These are phyloP conservation scores for Orgyia antiqua DNA, from an alignment of 2,888 invertebrate genomes.

Conservation along the genomic window DNA sequence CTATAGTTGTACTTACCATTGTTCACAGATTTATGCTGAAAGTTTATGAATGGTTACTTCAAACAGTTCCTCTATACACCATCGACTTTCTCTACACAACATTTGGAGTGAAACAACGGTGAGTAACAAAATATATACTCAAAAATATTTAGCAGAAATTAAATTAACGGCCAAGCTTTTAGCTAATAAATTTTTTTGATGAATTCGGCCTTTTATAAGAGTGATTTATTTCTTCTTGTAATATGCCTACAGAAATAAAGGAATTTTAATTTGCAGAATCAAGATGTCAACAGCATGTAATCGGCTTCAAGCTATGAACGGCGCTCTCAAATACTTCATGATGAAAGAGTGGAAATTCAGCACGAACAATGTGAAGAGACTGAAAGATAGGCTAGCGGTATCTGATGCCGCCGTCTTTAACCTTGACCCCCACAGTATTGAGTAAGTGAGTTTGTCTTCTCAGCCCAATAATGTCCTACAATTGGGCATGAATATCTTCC, in stretches of 20 bases:
- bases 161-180: too few relatives aligned
- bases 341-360: constrained; percentile 80
- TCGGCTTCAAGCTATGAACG: constrained; percentile 37
- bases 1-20: too few relatives aligned
- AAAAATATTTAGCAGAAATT: too few relatives aligned
- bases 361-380: constrained; percentile 9
- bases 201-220: too few relatives aligned
- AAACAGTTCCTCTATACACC: constrained; percentile 13
- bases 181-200: too few relatives aligned
- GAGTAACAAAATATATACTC: too few relatives aligned
- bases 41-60: constrained; percentile 6
- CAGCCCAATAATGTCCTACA: too few relatives aligned
- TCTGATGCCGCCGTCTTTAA: constrained; percentile 13
- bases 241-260: too few relatives aligned
- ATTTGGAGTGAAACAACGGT: constrained; percentile 14
- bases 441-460: constrained; percentile 20
- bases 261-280: constrained; percentile 11
- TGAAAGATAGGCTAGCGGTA: constrained; percentile 9
- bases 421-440: constrained; percentile 13
- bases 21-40: constrained; percentile 12
- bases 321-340: constrained; percentile 81
- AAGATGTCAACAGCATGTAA: constrained; percentile 8
- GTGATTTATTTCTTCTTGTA: too few relatives aligned
- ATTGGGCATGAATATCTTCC: too few relatives aligned
- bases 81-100: constrained; percentile 10